phyloP scores from a whole-genome alignment of 2,797 vertebrate species.

The Psittacula derbiana region DNA sequence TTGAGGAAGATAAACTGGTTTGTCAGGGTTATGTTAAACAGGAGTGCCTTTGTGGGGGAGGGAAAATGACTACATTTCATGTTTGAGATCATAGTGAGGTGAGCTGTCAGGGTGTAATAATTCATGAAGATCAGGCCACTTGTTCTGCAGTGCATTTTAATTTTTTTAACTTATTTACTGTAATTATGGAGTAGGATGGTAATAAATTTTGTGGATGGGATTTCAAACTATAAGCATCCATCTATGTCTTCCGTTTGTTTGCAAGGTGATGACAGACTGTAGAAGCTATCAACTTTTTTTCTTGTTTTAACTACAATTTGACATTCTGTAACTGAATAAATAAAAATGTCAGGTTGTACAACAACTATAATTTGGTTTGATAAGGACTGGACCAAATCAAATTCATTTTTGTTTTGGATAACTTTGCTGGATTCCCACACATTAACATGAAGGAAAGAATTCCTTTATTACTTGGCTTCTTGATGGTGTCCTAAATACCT shows the following conservation, averaged over 20 bases:
- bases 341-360: background rate
- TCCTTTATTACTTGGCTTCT: background rate
- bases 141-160: background rate
- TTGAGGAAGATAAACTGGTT: background rate
- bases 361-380: background rate
- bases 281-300: background rate
- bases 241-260: background rate
- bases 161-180: background rate
- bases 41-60: background rate
- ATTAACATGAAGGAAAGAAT: background rate
- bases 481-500: background rate
- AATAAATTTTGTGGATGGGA: background rate
- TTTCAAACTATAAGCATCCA: background rate
- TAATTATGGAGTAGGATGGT: background rate
- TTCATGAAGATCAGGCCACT: background rate
- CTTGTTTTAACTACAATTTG: background rate
- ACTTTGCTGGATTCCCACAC: background rate
- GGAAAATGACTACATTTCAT: background rate
- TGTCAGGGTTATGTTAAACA: background rate
- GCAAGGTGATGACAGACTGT: background rate
- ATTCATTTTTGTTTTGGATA: background rate
- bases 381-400: background rate
- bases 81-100: background rate
- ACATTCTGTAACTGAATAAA: background rate
- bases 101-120: background rate